These are phyloP conservation scores for Orthosia incerta DNA, from an alignment of 2,888 invertebrate genomes.

Conservation along the genomic window DNA sequence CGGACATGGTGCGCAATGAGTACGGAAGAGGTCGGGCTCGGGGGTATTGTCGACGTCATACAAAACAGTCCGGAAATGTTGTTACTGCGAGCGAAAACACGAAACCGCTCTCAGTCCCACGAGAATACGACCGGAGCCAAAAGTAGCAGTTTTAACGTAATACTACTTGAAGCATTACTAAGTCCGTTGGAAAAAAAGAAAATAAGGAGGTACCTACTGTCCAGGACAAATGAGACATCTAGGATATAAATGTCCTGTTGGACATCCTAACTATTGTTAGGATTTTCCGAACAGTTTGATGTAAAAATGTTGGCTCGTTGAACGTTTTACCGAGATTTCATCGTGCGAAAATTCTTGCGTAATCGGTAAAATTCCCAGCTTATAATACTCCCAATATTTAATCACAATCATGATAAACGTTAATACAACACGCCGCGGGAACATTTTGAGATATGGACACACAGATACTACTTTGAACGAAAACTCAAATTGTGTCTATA, in stretches of 20 bases:
- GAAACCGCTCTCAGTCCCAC: slow-evolving; percentile 59
- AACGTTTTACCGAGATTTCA: slow-evolving; percentile 28
- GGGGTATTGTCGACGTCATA: slow-evolving; percentile 48
- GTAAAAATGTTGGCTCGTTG: slow-evolving; percentile 27
- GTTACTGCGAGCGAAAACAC: slow-evolving; percentile 57
- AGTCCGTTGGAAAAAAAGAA: slow-evolving; percentile 16
- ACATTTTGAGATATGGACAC: slow-evolving; percentile 24
- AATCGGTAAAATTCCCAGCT: slow-evolving; percentile 29
- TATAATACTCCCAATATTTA: slow-evolving; percentile 42
- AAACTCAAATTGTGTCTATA: slow-evolving; percentile 31
- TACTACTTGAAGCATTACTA: slow-evolving; percentile 35
- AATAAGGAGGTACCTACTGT: background rate
- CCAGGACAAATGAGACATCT: slow-evolving; percentile 3
- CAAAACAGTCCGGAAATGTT: slow-evolving; percentile 51
- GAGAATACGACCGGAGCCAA: slow-evolving; percentile 48
- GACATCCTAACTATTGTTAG: background rate
- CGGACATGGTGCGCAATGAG: slow-evolving; percentile 40
- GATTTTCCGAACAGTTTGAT: slow-evolving; percentile 9
- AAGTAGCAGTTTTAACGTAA: slow-evolving; percentile 53
- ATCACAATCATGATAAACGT: slow-evolving; percentile 38
- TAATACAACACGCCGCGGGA: slow-evolving; percentile 16
- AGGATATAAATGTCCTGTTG: slow-evolving; percentile 4
- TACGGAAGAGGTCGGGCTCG: slow-evolving; percentile 39
- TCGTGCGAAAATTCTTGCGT: slow-evolving; percentile 36
- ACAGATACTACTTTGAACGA: slow-evolving; percentile 23